These are phyloP conservation scores for Halisarca cf. caerulea DNA, from an alignment of 37 sponge, comb jelly and placozoan species.

Conservation along the genomic window DNA sequence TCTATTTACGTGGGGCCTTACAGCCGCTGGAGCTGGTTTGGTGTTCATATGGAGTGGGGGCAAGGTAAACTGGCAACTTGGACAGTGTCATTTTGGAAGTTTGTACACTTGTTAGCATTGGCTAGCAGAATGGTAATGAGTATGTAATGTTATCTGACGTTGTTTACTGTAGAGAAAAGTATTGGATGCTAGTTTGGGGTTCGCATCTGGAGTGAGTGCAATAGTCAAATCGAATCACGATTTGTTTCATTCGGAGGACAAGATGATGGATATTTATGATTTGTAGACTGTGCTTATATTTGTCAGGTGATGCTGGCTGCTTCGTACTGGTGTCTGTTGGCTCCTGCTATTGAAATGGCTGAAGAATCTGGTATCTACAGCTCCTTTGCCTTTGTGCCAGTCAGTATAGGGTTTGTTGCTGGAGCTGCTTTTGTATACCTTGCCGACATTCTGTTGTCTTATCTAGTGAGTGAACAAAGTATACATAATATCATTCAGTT, in stretches of 20 bases:
- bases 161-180: constrained; percentile 57
- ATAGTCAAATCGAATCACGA: not conserved
- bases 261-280: not conserved
- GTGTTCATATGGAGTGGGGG: constrained; percentile 82
- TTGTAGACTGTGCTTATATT: not conserved
- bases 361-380: constrained; percentile 77
- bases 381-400: constrained; percentile 65
- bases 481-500: no score
- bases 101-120: no score
- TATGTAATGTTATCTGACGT: not conserved
- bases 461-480: constrained; percentile 59
- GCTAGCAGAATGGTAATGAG: no score
- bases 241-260: not conserved
- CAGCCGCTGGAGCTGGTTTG: constrained; percentile 87
- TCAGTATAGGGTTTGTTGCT: constrained; percentile 76
- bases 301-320: constrained; percentile 96
- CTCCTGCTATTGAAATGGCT: constrained; percentile 93
- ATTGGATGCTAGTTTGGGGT: constrained; percentile 88
- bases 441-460: constrained; percentile 73
- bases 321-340: constrained; percentile 93
- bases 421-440: constrained; percentile 88
- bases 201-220: constrained; percentile 89
- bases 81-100: no score
- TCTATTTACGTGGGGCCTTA: constrained; percentile 92
- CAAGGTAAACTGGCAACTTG: constrained; percentile 61